Evolutionary conservation across 2,113 vertebrate species (phyloP), one percentile per base, ranked within the genome.

Genomic region (Solea senegalensis): DNA sequence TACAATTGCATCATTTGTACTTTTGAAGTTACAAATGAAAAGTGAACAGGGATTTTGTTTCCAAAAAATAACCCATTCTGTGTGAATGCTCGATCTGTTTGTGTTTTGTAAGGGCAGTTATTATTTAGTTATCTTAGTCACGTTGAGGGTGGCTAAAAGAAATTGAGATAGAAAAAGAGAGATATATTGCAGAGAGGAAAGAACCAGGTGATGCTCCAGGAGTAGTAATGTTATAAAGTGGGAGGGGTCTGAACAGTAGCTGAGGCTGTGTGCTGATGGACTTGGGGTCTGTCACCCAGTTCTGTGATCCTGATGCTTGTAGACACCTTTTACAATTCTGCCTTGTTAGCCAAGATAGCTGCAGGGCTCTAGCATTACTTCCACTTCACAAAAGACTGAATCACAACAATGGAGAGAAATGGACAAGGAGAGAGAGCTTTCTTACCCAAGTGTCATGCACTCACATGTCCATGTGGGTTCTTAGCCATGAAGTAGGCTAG

Each of bases 271-370:
- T 81, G 69, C 56, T 50, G 34, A 71, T 71, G 77, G 72, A 74
- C 60, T 67, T 57, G 69, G 78, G 74, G 65, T 84, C 79, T 76
- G 15, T 68, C 81, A 61, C 67, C 76, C 67, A 70, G 63, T 55
- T 21, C 65, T 79, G 57, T 92, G 91, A 91, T 65, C 69, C 65
- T 92, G 80, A 92, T 91, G 66, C 76, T 81, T 77, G 59, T 78
- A 61, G 91, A 90, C 91, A 90, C 74, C 72, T 63, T 80, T 65
- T 76, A 74, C 73, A 78, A 62, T 89, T 72, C 60, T 67, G 28
- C 69, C 75, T 78, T 72, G 59, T 82, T 82, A 70, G 46, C 76
- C 66, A 46, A 78, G 61, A 84, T 72, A 54, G 88, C 88, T 88
- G 53, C 74, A 82, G 89, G 89, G 83, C 83, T 59, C 56, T 53